Evolutionary conservation across 2,113 vertebrate species (phyloP), one percentile per base, ranked within the genome.

Genomic region (Otus sunia): DNA sequence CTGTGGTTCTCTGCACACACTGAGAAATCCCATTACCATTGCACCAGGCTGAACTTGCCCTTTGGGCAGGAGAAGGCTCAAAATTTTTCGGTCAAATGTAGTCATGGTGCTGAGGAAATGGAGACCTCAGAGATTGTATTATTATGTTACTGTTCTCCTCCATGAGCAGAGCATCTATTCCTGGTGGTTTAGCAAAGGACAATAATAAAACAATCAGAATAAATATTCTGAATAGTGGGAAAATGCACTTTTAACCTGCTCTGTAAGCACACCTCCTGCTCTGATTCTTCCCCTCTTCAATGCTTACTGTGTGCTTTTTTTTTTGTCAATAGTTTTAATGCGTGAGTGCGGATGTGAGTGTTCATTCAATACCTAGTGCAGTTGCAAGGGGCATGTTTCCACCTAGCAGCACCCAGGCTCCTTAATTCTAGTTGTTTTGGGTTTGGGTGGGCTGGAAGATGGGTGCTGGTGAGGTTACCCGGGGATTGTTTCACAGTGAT

Each of bases 221-320:
- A 92, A 91, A 86, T 89, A 62, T 30, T 77, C 52, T 93, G 84
- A 93, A 94, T 82, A 58, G 91, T 64, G 84, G 69, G 84, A 93
- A 96, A 96, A 88, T 69, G 73, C 56, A 91, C 62, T 96, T 96
- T 84, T 67, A 89, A 86, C 91, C 72, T 91, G 55, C 37, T 67
- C 43, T 73, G 25, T 43, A 88, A 67, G 39, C 56, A 17, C 37
- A 84, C 39, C 86, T 93, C 52, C 89, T 89, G 55, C 22, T 26
- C 43, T 77, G 69, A 67, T 66, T 94, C 47, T 94, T 94, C 43
- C 10, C 45, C 20, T 74, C 74, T 78, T 77, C 80, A 89, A 52
- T 75, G 60, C 89, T 88, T 29, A 1, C 66, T 23, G 58, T 52
- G n/a, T 34, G 66, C 27, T 72, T 91, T 79, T 92, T 78, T 95